These are phyloP conservation scores for Drosophila histrio DNA, from an alignment of 2,888 invertebrate genomes.

Conservation along the genomic window DNA sequence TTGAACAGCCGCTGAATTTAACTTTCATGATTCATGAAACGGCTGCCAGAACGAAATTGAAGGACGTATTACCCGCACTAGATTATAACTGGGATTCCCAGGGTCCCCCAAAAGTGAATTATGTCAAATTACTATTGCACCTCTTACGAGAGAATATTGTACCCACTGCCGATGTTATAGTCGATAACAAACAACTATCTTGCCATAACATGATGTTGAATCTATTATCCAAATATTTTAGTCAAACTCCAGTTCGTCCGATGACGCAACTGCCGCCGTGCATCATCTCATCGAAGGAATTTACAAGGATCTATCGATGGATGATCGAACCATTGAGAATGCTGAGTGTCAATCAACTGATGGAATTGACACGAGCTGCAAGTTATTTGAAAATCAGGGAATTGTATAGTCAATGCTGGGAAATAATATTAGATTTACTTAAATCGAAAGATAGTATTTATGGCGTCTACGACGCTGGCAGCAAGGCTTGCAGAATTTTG, in stretches of 20 bases:
- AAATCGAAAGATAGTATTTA: neutral
- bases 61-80: no score
- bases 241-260: neutral
- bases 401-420: conserved; percentile 8
- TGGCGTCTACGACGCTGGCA: neutral
- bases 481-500: neutral
- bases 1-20: no score
- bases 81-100: neutral
- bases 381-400: conserved; percentile 15
- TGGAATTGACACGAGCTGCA: conserved; percentile 21
- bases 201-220: conserved; percentile 36
- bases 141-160: conserved; percentile 21
- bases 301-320: conserved; percentile 39
- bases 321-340: neutral
- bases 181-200: conserved; percentile 12
- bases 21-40: no score
- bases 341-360: neutral
- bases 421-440: neutral
- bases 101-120: no score
- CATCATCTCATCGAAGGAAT: conserved; percentile 16
- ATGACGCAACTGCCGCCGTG: conserved; percentile 20
- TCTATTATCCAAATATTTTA: conserved; percentile 13
- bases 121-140: neutral
- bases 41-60: no score
- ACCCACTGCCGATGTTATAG: conserved; percentile 16